A percentile compares a stretch with the other conserved stretches of the same genome.
Evolutionary conservation across 2,113 vertebrate species (phyloP).

Genomic region (Myotis yumanensis): DNA sequence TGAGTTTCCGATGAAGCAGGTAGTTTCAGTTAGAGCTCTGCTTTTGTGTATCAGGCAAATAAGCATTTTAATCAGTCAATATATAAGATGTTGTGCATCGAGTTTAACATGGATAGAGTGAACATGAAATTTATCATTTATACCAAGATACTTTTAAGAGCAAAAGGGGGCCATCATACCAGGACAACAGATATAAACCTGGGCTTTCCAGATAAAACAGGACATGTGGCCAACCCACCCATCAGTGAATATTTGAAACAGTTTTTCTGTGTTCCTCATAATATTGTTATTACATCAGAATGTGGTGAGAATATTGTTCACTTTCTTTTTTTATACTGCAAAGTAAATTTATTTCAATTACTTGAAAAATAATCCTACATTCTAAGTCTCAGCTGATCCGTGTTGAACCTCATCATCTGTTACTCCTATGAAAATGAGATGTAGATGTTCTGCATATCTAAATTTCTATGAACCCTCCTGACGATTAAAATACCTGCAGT

Average conservation of each 20-base stretch:
- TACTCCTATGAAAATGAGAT: conserved; percentile 8
- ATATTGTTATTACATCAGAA: neutral
- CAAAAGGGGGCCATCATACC: neutral
- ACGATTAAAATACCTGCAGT: neutral
- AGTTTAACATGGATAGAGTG: neutral
- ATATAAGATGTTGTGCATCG: neutral
- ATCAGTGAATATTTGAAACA: neutral
- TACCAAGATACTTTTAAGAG: neutral
- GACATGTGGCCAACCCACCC: neutral
- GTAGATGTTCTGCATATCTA: neutral
- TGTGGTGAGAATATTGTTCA: neutral
- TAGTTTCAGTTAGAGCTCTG: neutral
- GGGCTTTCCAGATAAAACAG: neutral
- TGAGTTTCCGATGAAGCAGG: neutral
- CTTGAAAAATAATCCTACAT: conserved; percentile 1
- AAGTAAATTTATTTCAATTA: conserved; percentile 7
- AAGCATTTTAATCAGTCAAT: neutral
- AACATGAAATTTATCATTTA: neutral
- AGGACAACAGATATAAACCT: neutral
- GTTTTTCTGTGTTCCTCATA: conserved; percentile 12
- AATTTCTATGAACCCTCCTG: neutral
- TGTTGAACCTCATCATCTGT: neutral
- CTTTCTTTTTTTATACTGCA: conserved; percentile 18
- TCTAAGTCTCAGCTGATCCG: neutral
- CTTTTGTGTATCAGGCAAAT: neutral